phyloP scores from a whole-genome alignment of 2,888 invertebrate species.

The Koerneria pararmatus region DNA sequence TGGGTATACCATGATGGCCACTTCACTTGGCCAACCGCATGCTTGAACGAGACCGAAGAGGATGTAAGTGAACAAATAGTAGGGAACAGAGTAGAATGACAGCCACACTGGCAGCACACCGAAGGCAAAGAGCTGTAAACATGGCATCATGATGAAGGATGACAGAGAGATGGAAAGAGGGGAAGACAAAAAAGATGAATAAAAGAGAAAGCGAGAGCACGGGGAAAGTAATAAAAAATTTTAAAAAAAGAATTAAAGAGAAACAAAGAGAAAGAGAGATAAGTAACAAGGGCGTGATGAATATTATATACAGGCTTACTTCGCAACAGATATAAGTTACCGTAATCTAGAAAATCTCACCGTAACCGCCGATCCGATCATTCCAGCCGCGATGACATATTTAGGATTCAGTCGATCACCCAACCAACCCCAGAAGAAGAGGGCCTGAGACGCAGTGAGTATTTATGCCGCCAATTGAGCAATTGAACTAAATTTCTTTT shows the following conservation, averaged over 20 bases:
- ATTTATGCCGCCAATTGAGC: too few species aligned
- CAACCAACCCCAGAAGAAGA: slow-evolving; percentile 63
- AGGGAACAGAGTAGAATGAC: slow-evolving; percentile 61
- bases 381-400: slow-evolving; percentile 62
- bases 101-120: slow-evolving; percentile 62
- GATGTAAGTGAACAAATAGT: slow-evolving; percentile 62
- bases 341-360: slow-evolving; percentile 59
- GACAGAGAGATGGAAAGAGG: too few species aligned
- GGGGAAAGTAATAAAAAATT: too few species aligned
- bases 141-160: too few species aligned
- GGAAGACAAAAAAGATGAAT: too few species aligned
- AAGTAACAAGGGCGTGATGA: too few species aligned
- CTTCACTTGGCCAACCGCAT: slow-evolving; percentile 64
- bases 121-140: slow-evolving; percentile 62
- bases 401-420: slow-evolving; percentile 63
- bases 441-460: slow-evolving; percentile 61
- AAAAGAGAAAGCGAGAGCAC: too few species aligned
- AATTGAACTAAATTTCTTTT: too few species aligned
- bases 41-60: slow-evolving; percentile 64
- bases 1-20: slow-evolving; percentile 62
- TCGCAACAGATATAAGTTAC: too few species aligned
- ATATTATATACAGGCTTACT: too few species aligned
- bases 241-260: too few species aligned
- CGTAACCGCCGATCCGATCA: slow-evolving; percentile 61
- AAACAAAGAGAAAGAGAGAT: too few species aligned